A percentile compares a stretch with the other conserved stretches of the same genome.
phyloP scores from a whole-genome alignment of 2,888 invertebrate genomes.

The Apotomis turbidana region DNA sequence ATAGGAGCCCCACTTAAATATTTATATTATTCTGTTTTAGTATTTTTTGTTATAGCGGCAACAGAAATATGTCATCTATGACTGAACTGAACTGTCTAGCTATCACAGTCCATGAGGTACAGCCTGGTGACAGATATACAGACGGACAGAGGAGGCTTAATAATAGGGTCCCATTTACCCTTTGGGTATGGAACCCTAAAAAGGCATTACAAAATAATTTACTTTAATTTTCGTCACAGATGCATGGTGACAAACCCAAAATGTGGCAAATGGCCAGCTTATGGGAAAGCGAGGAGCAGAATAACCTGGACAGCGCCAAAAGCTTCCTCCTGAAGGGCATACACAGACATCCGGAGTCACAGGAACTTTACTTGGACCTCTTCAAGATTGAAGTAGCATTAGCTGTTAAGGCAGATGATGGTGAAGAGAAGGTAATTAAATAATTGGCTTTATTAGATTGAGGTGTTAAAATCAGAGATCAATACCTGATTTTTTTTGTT shows the following conservation, averaged over 20 bases:
- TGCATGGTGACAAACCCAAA: slow-evolving; percentile 88
- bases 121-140: no score
- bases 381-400: slow-evolving; percentile 71
- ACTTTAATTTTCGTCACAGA: slow-evolving; percentile 60
- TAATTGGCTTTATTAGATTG: no score
- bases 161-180: no score
- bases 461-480: not conserved
- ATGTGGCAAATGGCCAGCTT: slow-evolving; percentile 92
- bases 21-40: no score
- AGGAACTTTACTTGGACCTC: slow-evolving; percentile 87
- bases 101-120: no score
- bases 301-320: slow-evolving; percentile 87
- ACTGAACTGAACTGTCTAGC: no score
- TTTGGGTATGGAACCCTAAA: not conserved
- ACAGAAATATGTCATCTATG: no score
- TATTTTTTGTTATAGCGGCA: no score
- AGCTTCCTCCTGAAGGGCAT: slow-evolving; percentile 89
- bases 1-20: no score
- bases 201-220: no score
- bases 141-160: no score
- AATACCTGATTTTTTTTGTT: not conserved
- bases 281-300: slow-evolving; percentile 89
- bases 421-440: slow-evolving; percentile 68
- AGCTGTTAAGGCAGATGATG: slow-evolving; percentile 62
- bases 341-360: slow-evolving; percentile 88